Evolutionary conservation across 2,797 vertebrate genomes (phyloP).

Genomic region (Bradypus variegatus): DNA sequence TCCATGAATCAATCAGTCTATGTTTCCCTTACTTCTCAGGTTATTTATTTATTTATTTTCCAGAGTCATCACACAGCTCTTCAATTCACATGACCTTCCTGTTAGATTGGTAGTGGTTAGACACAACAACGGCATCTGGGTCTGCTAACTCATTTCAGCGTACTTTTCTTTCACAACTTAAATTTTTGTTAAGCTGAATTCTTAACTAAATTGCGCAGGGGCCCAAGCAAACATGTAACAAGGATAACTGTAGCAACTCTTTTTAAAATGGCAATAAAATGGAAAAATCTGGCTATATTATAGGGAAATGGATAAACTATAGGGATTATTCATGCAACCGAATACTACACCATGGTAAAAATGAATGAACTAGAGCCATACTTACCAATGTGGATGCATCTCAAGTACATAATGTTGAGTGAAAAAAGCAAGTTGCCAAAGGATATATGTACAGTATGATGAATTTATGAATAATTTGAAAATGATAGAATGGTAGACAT

Average conservation of each 20-base stretch:
- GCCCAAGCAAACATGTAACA: conserved; percentile 3
- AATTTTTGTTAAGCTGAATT: conserved; percentile 20
- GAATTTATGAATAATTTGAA: neutral
- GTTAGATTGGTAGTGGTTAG: neutral
- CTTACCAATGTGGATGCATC: neutral
- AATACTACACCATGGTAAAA: conserved; percentile 7
- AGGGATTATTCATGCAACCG: conserved; percentile 27
- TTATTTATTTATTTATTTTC: conserved; percentile 18
- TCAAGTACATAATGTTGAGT: neutral
- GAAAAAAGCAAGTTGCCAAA: conserved; percentile 17
- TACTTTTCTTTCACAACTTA: conserved; percentile 7
- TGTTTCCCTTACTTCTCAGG: neutral
- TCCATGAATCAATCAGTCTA: neutral
- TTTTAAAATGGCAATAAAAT: conserved; percentile 19
- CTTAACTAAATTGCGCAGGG: conserved; percentile 1
- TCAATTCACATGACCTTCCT: neutral
- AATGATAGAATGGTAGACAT: neutral
- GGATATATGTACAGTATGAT: neutral
- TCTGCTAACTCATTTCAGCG: neutral
- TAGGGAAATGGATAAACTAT: neutral
- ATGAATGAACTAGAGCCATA: neutral
- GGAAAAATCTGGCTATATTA: neutral
- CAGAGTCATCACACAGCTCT: neutral
- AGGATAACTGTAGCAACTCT: conserved; percentile 4
- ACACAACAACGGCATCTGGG: neutral